A percentile compares a stretch with the other conserved stretches of the same genome.
Conservation (phyloP, 2,113 vertebrate genomes). For the Campylorhamphus procurvoides region DNA sequence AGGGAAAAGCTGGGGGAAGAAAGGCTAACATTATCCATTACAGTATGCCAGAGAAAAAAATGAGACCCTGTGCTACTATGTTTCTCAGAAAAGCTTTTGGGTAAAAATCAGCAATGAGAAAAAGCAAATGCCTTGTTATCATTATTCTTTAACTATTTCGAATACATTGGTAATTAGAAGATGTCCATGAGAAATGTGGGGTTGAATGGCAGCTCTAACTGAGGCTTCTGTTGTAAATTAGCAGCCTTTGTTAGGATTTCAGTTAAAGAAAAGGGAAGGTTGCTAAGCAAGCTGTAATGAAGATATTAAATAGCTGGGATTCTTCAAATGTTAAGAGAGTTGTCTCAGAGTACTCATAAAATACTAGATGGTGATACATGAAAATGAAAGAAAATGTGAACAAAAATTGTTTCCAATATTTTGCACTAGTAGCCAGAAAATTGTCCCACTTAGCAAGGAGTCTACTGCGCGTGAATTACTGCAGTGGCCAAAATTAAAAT, state of each 20-base stretch:
- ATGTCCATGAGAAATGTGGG: not conserved
- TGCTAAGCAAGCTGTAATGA: conserved; percentile 2
- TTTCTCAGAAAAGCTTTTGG: conserved; percentile 10
- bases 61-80: not conserved
- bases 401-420: not conserved
- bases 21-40: conserved; percentile 26
- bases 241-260: conserved; percentile 7
- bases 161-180: not conserved
- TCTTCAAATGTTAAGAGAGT: not conserved
- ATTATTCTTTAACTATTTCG: not conserved
- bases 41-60: conserved; percentile 2
- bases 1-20: conserved; percentile 13
- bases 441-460: not conserved
- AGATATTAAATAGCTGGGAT: not conserved
- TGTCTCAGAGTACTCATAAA: not conserved
- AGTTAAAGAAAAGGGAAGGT: conserved; percentile 16
- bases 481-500: not conserved
- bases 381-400: not conserved
- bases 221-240: conserved; percentile 16
- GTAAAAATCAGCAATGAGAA: conserved; percentile 1
- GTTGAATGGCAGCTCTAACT: conserved; percentile 4
- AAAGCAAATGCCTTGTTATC: not conserved
- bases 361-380: not conserved
- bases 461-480: not conserved
- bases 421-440: not conserved